These are phyloP conservation scores for Alcedo quadribrachys DNA, from an alignment of 2,797 vertebrate genomes.

Conservation along the genomic window DNA sequence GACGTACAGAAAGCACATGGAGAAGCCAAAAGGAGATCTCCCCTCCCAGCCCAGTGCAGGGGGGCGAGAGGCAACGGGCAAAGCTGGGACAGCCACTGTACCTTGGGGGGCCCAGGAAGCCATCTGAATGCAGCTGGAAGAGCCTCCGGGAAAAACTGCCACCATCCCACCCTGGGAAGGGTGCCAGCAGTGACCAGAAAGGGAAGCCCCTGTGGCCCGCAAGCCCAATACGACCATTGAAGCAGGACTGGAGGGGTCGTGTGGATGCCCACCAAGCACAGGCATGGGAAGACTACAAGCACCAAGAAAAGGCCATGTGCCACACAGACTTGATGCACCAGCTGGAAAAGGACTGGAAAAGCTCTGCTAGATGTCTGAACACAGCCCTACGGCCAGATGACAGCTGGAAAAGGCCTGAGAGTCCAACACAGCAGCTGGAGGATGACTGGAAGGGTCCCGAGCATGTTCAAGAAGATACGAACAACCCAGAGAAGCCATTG, in stretches of 20 bases:
- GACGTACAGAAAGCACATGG: not conserved
- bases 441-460: not conserved
- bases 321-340: not conserved
- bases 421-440: not conserved
- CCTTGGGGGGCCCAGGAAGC: not conserved
- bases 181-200: constrained; percentile 1
- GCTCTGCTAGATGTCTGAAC: not conserved
- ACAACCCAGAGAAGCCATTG: constrained; percentile 50
- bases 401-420: constrained; percentile 47
- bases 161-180: not conserved
- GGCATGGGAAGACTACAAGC: constrained; percentile 45
- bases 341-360: constrained; percentile 51
- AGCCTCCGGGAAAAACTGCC: not conserved
- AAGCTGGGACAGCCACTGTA: not conserved
- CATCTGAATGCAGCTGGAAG: constrained; percentile 7
- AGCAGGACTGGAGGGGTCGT: not conserved
- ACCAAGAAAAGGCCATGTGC: constrained; percentile 2
- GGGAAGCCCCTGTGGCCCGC: constrained; percentile 19
- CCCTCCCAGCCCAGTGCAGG: not conserved
- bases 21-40: constrained; percentile 49
- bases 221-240: not conserved
- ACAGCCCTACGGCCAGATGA: not conserved
- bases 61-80: not conserved
- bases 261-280: not conserved
- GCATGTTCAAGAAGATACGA: not conserved